Base-by-base conservation (phyloP, 64 coral and sea anemone genomes). In the Anthopleura sola region DNA sequence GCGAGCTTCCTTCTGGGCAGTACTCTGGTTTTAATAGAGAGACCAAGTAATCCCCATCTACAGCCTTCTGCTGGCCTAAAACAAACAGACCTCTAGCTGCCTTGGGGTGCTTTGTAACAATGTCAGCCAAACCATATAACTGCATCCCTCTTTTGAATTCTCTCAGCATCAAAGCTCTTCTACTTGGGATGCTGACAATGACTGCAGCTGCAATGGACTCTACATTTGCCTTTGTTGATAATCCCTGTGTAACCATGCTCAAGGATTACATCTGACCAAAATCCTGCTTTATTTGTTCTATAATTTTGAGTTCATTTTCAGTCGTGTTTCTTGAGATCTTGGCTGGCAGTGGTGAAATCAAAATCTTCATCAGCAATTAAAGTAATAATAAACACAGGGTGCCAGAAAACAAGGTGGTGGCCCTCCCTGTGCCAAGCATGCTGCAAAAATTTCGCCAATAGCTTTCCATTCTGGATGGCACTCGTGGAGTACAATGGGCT, bases 211-310 rank as follows among this genome's bases (percentile, higher is more conserved):
- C 64, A 58, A 93, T 89, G 20, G 83, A 49, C 33, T 81, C 78
- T 38, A 82, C 46, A 23, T 86, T 83, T n/a, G 19, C 33, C 60
- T 14, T 49, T 33, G 39, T 88, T 80, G 75, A 93, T 86, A 17
- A 77, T 21, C 24, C 92, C 87, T 23, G 83, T 93, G 60, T 93
- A 89, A 11, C 92, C 87, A 81, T 93, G 74, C 81, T 93, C 68
- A 4, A 90, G 37, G 39, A 78, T 90, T 44, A 51, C 38, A 46
- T 90, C 81, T 23, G 26, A 62, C n/a, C n/a, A 37, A 90, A 83
- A 24, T 82, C 31, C 85, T 36, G 55, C 23, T 56, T 83, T 10
- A 86, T 64, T 48, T 68, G 49, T 64, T 85, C 11, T 36, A 91
- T 36, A 48, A 74, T 44, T 14, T 64, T 16, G 15, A 76, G 81